Base-by-base conservation (phyloP, 2,113 vertebrate genomes). In the Thinocorus orbignyianus region DNA sequence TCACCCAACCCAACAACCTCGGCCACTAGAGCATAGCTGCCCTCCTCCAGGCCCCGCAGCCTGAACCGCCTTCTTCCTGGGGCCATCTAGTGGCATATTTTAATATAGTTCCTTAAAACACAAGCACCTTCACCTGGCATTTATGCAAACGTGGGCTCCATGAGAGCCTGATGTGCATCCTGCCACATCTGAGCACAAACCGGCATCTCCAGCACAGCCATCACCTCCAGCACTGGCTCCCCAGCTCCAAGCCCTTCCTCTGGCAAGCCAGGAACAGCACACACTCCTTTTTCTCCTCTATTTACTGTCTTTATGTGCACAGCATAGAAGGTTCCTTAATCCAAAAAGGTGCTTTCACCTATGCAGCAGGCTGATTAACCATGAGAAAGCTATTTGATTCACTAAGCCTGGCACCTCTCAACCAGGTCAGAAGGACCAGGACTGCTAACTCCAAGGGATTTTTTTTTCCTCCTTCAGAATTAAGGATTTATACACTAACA, bases 21-120 rank as follows among this genome's bases (percentile, higher is more conserved):
- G 13, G 41, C 41, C 41, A 41, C 41, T 41, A 41, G 41, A 41
- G 41, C 41, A 41, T 41, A 41, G 41, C 77, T 37, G 54, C 60
- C 33, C 49, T 41, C 17, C 1, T 37, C 71, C 37, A 13, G 68
- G 81, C 81, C 78, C 44, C 16, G 2, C n/a, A 68, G 70, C 66
- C 68, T 15, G 1, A 20, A n/a, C 90, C 16, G 5, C 58, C 88
- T 94, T 54, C 86, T 71, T n/a, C 93, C 93, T 94, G 92, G 69
- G 92, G 96, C 96, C 95, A 97, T 94, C 96, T 97, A 97, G 96
- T 8, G 96, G 95, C 92, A 52, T 49, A 84, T 92, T 88, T 79
- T 5, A 86, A 90, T 95, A 91, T 1, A 11, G 71, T 2, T 60
- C 48, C 51, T 68, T 7, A 1, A 1, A 62, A 5, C 62, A 2